Evolutionary conservation across 2,113 vertebrate species (phyloP).

Genomic region (Dendropsophus ebraccatus): DNA sequence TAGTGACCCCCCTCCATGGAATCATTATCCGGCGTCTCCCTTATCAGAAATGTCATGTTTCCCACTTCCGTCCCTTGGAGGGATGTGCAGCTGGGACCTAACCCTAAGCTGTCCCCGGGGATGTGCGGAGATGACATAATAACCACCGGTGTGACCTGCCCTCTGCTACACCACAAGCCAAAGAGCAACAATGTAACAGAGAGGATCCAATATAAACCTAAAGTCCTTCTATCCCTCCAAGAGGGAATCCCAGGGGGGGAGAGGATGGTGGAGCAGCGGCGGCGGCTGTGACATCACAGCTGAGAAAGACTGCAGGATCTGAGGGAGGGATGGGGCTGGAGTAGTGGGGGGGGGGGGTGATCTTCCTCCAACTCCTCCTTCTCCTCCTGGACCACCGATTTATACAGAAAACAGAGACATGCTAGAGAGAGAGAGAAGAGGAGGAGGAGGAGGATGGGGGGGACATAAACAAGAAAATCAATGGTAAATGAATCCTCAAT

Average conservation of each 20-base stretch:
- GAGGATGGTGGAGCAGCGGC: neutral
- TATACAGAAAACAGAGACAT: slow-evolving; percentile 55
- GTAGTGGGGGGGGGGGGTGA: neutral
- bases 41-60: neutral
- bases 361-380: neutral
- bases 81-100: neutral
- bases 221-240: neutral
- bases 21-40: neutral
- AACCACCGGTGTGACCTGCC: neutral
- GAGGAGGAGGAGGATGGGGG: slow-evolving; percentile 3
- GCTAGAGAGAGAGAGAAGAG: slow-evolving; percentile 18
- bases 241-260: slow-evolving; percentile 48
- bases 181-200: neutral
- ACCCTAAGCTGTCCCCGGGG: slow-evolving; percentile 15
- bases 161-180: neutral
- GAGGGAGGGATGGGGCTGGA: neutral
- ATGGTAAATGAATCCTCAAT: slow-evolving; percentile 50
- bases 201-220: neutral
- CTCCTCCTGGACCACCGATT: slow-evolving; percentile 42
- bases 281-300: slow-evolving; percentile 46
- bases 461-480: slow-evolving; percentile 52
- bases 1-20: too few relatives aligned
- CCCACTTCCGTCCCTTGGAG: neutral
- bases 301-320: slow-evolving; percentile 46
- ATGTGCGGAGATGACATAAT: slow-evolving; percentile 7